Base-by-base conservation (phyloP, 1,140 invertebrate genomes). In the Drosophila nebulosa region DNA sequence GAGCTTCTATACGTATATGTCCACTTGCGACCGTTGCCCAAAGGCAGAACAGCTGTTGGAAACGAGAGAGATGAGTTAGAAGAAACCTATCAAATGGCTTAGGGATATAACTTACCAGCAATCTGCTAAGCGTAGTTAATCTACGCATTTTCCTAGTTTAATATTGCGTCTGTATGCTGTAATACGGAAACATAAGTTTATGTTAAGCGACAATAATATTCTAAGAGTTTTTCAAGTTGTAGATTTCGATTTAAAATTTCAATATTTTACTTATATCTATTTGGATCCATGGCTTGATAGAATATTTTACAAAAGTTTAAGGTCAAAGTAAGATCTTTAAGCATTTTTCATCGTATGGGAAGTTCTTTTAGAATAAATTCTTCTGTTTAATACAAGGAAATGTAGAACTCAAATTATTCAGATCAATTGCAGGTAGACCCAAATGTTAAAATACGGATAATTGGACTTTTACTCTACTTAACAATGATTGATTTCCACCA, bases 1-100 rank as follows among this genome's bases (percentile, higher is more conserved):
- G 89, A 3, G 80, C 74, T 14, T 90, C 76, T 10, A 88, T 75
- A 18, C 81, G 81, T 64, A 90, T 90, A 60, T 90, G 89, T 4
- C 63, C 76, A 5, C 21, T 52, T 1, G 63, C 56, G 14, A 51
- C 58, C 18, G 30, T 64, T 36, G 42, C 65, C 36, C 50, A 66
- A 27, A 58, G 61, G 58, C 62, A 63, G 4, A 86, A 65, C 59
- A 80, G 62, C 89, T 61, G 50, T n/a, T 6, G 0, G 14, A 1
- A 9, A 26, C 5, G 4, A 7, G n/a, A 18, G 4, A 35, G 1
- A 14, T 2, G 4, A 24, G 2, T 36, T 22, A 32, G 6, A 51
- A 51, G 22, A 52, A 30, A 1, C 9, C 27, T 7, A 5, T 21
- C 2, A 6, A 24, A 35, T 1, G 2, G 7, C 16, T 53, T 16